These are phyloP conservation scores for Leptinotarsa lineolata DNA, from an alignment of 1,140 invertebrate genomes.

Conservation along the genomic window DNA sequence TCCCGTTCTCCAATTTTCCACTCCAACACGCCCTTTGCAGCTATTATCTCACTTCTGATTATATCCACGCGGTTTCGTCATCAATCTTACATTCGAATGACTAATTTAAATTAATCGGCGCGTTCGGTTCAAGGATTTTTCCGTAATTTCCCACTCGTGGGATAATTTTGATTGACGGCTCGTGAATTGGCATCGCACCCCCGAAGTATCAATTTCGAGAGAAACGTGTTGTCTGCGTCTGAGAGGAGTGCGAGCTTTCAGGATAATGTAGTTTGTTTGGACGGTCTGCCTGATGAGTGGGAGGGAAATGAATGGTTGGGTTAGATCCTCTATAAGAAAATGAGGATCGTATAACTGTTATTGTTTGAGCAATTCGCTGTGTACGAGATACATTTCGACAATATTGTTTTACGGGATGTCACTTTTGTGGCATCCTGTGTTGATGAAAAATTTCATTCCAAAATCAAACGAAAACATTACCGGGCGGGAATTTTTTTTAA, in stretches of 20 bases:
- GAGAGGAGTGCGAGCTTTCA: neutral
- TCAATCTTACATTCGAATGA: slow-evolving; percentile 20
- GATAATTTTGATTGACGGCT: slow-evolving; percentile 17
- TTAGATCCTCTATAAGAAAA: too few relatives aligned
- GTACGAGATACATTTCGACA: too few relatives aligned
- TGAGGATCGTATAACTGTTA: too few relatives aligned
- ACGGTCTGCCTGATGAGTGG: neutral
- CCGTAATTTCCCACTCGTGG: neutral
- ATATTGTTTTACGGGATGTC: too few relatives aligned
- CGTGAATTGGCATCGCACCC: slow-evolving; percentile 11
- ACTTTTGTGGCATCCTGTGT: too few relatives aligned
- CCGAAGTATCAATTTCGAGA: neutral
- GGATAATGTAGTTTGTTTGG: neutral
- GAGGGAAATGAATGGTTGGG: neutral
- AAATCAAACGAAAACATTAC: too few relatives aligned
- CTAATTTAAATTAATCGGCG: slow-evolving; percentile 14
- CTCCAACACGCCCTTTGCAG: slow-evolving; percentile 13
- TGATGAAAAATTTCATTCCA: too few relatives aligned
- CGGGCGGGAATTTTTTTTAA: too few relatives aligned
- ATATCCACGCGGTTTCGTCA: slow-evolving; percentile 18
- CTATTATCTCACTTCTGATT: slow-evolving; percentile 17
- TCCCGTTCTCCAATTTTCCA: slow-evolving; percentile 12
- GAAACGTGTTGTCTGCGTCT: neutral
- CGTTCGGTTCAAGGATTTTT: slow-evolving; percentile 11
- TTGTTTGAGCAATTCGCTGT: too few relatives aligned